Evolutionary conservation across 2,888 invertebrate genomes (phyloP).

Genomic region (Dolichopus griseipennis): DNA sequence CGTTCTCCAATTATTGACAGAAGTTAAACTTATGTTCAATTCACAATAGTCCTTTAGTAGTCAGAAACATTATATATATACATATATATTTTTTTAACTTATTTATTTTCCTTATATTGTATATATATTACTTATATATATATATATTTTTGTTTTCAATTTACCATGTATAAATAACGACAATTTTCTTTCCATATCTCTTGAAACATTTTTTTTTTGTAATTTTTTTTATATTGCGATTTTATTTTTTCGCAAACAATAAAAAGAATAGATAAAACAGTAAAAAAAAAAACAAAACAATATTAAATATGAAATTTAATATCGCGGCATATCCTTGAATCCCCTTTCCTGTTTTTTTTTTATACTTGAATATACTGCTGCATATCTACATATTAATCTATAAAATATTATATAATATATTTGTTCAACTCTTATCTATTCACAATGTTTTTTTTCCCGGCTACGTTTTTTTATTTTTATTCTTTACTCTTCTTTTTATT

Average conservation of each 20-base stretch:
- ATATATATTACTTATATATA: too few species aligned
- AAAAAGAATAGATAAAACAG: too few species aligned
- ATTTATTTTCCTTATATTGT: too few species aligned
- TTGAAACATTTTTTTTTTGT: not conserved
- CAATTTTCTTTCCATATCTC: not conserved
- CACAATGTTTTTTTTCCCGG: not conserved
- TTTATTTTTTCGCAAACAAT: not conserved
- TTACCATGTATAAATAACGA: too few species aligned
- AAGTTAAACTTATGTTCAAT: too few species aligned
- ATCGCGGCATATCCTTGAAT: not conserved
- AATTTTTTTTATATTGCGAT: not conserved
- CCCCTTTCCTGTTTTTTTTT: not conserved
- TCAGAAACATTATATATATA: too few species aligned
- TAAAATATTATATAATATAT: too few species aligned
- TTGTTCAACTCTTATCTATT: not conserved
- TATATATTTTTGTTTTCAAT: too few species aligned
- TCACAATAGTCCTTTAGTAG: too few species aligned
- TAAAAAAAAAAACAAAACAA: not conserved
- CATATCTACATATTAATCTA: too few species aligned
- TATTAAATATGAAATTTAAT: not conserved
- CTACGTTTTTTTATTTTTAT: not conserved
- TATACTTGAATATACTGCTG: not conserved
- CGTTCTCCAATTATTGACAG: too few species aligned
- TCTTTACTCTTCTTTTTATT: not conserved
- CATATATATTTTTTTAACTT: too few species aligned